Base-by-base conservation (phyloP, 2,113 vertebrate genomes). In the Pedionomus torquatus region DNA sequence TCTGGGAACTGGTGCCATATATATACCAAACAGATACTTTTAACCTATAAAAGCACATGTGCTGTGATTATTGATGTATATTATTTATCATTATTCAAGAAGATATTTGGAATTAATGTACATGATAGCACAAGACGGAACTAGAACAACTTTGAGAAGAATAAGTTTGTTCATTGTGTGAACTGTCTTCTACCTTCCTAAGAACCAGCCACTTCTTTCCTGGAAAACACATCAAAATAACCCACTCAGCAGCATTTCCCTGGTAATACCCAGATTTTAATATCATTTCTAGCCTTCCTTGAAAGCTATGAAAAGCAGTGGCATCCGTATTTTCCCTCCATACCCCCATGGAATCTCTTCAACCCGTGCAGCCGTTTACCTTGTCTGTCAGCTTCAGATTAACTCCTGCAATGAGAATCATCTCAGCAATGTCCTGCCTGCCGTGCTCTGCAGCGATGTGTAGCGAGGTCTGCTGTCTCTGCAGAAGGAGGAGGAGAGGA, bases 401-500 rank as follows among this genome's bases (percentile, higher is more conserved):
- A 19, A 98, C 98, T 15, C 99, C 98, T 13, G 98, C 97, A 7
- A 98, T 70, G 23, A 99, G 98, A 86, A 99, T 98, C 97, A 99
- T 98, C 96, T 99, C 99, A 0, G 99, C 99, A 28, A 98, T 96
- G 83, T 98, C 98, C 85, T 99, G 99, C 58, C 98, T 92, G 63
- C 99, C 98, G 0, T 99, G 97, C 89, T 99, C 99, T 0, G 98
- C 98, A 7, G 99, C 99, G 0, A 99, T 98, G 93, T 99, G 99
- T 33, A 99, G 97, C 0, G 99, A 96, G 0, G 98, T 99, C 97
- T 99, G 99, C 95, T 98, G 98, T 94, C 99, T 98, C 99, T 99
- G 91, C 72, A 88, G 48, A 37, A 37, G 51, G 43, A 78, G 44
- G 6, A 52, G 9, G 26, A 78, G 82, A 91, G 39, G 35, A 33